Base-by-base conservation (phyloP, 2,113 vertebrate species). In the Peromyscus californicus region DNA sequence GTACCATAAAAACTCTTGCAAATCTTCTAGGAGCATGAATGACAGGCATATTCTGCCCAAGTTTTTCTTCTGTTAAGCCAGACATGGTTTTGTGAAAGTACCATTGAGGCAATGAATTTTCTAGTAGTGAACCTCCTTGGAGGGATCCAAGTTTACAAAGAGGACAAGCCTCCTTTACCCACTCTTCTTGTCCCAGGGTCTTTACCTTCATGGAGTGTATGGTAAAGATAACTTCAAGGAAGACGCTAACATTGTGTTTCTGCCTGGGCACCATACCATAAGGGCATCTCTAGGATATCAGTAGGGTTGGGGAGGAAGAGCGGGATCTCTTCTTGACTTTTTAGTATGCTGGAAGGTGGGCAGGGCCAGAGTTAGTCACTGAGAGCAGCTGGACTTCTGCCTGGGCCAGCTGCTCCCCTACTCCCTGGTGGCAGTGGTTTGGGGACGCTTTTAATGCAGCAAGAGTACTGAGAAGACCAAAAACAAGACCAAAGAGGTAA, bases 31-130 rank as follows among this genome's bases (percentile, higher is more conserved):
- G 82, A 89, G 90, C 78, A 91, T 80, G 88, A 93, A 76, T 45
- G 86, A 87, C 80, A 33, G 85, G 31, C 45, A 76, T 89, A 96
- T 97, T 94, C 97, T 63, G 59, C 63, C 79, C 67, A 91, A 93
- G 72, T 82, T 78, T 92, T 42, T 96, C 80, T 94, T 94, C 63
- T 61, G 39, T 91, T 78, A 97, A 96, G 80, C 82, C 78, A 82
- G 69, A 86, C 80, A 72, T 42, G 42, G 31, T 92, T 90, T 93
- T 94, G 79, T 85, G 8, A 97, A 94, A 89, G 74, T 48, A 74
- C 61, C 22, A 45, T 45, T 75, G 61, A 87, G 45, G 59, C 83
- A 69, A 36, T 75, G 65, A 83, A 72, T 85, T 78, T 67, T 26
- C 45, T 26, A 29, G 84, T 70, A 78, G 45, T 91, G 82, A 59